These are phyloP conservation scores for Heteromormyrus szaboi DNA, from an alignment of 2,797 vertebrate genomes.

Conservation along the genomic window DNA sequence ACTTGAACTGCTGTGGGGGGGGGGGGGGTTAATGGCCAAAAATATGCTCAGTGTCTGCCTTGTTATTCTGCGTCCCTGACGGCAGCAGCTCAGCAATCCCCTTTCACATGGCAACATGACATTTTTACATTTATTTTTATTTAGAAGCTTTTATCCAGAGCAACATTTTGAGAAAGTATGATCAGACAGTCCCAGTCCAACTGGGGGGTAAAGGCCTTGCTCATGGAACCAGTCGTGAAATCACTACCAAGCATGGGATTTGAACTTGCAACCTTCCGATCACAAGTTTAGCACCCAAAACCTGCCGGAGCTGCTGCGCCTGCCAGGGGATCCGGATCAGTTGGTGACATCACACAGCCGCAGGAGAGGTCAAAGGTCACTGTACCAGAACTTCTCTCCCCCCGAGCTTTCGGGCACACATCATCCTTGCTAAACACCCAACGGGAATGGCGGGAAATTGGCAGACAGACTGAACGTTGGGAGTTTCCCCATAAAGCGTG, in stretches of 20 bases:
- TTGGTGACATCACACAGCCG: neutral
- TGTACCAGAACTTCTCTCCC: neutral
- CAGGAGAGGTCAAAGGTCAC: neutral
- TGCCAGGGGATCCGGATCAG: neutral
- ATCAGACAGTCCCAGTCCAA: neutral
- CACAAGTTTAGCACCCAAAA: neutral
- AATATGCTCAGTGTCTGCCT: neutral
- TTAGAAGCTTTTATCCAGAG: neutral
- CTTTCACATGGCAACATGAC: neutral
- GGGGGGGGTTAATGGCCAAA: slow-evolving; percentile 18
- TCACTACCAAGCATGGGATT: neutral
- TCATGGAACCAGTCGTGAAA: neutral
- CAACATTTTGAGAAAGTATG: neutral
- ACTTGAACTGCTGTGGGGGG: neutral
- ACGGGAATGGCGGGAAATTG: neutral
- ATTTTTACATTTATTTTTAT: neutral
- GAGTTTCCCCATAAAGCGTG: neutral
- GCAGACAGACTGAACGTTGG: neutral
- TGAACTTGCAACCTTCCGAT: neutral
- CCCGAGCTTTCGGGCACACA: neutral
- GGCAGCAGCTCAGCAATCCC: neutral
- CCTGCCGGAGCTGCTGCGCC: neutral
- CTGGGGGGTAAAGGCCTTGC: neutral
- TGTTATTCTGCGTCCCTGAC: neutral
- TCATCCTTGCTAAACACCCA: neutral